These are phyloP conservation scores for Drosophila malerkotliana DNA, from an alignment of 1,140 invertebrate genomes.

Conservation along the genomic window DNA sequence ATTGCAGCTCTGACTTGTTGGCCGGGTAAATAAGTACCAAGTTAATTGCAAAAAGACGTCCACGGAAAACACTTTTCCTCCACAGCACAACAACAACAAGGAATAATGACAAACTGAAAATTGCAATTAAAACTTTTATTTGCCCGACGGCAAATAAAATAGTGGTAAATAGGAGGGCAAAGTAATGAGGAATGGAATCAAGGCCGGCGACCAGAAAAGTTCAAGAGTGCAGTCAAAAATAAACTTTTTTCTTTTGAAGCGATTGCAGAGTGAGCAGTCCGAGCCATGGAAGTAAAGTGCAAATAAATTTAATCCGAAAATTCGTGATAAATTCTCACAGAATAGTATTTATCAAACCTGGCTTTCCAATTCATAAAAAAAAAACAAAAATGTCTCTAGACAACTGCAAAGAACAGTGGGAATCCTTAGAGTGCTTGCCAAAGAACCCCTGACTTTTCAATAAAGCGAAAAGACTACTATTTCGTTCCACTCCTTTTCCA, in stretches of 20 bases:
- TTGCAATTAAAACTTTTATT: slow-evolving; percentile 76
- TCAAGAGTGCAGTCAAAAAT: slow-evolving; percentile 57
- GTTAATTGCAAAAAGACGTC: slow-evolving; percentile 61
- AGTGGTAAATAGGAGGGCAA: slow-evolving; percentile 22
- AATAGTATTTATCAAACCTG: slow-evolving; percentile 1
- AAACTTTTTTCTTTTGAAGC: slow-evolving; percentile 14
- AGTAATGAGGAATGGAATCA: slow-evolving; percentile 24
- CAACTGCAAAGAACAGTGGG: neutral
- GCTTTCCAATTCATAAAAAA: neutral
- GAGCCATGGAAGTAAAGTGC: slow-evolving; percentile 18
- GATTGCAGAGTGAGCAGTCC: slow-evolving; percentile 18
- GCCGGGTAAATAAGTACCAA: slow-evolving; percentile 40
- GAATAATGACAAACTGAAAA: slow-evolving; percentile 76
- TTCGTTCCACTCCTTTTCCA: neutral
- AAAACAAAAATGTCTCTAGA: neutral
- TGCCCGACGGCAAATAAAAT: slow-evolving; percentile 24
- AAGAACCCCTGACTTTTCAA: slow-evolving; percentile 23
- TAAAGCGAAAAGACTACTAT: no score
- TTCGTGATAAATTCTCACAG: slow-evolving; percentile 23
- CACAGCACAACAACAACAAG: slow-evolving; percentile 23
- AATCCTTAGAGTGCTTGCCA: slow-evolving; percentile 33
- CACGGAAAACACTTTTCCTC: slow-evolving; percentile 10
- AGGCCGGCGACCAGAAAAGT: slow-evolving; percentile 47
- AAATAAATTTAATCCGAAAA: slow-evolving; percentile 34
- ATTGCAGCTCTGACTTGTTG: slow-evolving; percentile 43